Percentiles rank a stretch among this genome's conserved stretches.
phyloP scores from a whole-genome alignment of 2,888 invertebrate genomes.

The Nasonia oneida region DNA sequence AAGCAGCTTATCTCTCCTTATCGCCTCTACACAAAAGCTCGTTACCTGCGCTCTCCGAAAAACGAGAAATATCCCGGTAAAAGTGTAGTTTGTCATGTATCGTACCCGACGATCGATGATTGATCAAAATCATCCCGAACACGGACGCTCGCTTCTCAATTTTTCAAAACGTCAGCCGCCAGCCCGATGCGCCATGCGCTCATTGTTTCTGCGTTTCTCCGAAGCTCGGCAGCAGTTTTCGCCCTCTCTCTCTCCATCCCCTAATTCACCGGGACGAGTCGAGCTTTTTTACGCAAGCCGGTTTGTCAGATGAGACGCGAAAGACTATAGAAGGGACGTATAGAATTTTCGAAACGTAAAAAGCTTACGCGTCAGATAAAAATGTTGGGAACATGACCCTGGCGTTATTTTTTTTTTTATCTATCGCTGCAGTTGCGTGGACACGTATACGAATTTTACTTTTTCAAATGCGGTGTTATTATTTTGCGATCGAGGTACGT shows the following conservation, averaged over 20 bases:
- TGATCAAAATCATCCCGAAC: conserved; percentile 15
- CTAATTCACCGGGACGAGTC: conserved; percentile 3
- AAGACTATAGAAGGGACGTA: background rate
- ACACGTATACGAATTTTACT: no score
- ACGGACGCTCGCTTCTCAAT: background rate
- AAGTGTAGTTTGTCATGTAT: background rate
- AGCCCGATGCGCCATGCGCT: background rate
- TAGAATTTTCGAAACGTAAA: background rate
- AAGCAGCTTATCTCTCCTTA: background rate
- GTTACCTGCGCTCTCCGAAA: background rate
- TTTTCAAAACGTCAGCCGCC: conserved; percentile 29
- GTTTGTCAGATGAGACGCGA: conserved; percentile 5
- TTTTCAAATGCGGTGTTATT: no score
- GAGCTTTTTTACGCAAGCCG: background rate
- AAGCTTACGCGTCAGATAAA: background rate
- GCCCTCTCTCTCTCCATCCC: background rate
- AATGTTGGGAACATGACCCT: background rate
- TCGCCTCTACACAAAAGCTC: background rate
- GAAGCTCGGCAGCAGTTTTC: background rate
- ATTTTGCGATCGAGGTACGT: no score
- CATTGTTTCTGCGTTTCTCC: background rate
- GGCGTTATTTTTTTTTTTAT: background rate
- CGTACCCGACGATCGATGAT: conserved; percentile 2
- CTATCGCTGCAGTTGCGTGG: background rate
- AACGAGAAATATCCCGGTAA: background rate